Evolutionary conservation across 2,888 invertebrate species (phyloP).

Genomic region (Cotesia congregata): DNA sequence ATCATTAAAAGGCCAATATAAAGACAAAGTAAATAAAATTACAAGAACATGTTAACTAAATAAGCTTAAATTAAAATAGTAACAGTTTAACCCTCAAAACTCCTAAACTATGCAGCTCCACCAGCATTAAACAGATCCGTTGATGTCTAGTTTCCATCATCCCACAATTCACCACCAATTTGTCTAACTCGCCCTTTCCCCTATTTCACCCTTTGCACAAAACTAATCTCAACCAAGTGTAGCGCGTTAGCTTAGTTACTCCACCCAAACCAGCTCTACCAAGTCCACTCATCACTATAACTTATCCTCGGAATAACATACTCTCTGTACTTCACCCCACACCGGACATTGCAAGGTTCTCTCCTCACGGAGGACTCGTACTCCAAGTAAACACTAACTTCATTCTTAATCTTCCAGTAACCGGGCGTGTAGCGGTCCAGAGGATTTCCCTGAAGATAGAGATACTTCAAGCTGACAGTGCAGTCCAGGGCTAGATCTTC

Average conservation of each 20-base stretch:
- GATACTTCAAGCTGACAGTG: slow-evolving; percentile 48
- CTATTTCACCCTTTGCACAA: background rate
- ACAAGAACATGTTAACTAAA: background rate
- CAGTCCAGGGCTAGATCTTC: slow-evolving; percentile 46
- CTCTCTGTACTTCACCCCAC: slow-evolving; percentile 28
- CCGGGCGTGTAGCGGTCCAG: slow-evolving; percentile 41
- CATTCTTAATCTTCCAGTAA: slow-evolving; percentile 47
- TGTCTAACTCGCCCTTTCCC: slow-evolving; percentile 3
- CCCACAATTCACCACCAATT: slow-evolving; percentile 1
- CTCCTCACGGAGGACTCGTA: slow-evolving; percentile 46
- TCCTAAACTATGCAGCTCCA: background rate
- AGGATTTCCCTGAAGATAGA: slow-evolving; percentile 57
- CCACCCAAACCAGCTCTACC: slow-evolving; percentile 26
- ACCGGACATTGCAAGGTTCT: slow-evolving; percentile 46
- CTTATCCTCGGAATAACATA: slow-evolving; percentile 35
- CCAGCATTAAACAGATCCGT: slow-evolving; percentile 2
- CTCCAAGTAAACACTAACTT: slow-evolving; percentile 51
- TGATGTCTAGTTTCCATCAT: background rate
- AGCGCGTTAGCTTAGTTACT: slow-evolving; percentile 14
- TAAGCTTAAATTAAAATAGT: background rate
- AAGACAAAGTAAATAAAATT: background rate
- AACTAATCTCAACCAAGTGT: slow-evolving; percentile 14
- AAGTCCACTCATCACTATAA: slow-evolving; percentile 34
- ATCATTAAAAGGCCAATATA: too few species aligned
- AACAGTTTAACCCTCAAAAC: background rate